Evolutionary conservation across 2,888 invertebrate genomes (phyloP).

Genomic region (Cylindroiulus punctatus): DNA sequence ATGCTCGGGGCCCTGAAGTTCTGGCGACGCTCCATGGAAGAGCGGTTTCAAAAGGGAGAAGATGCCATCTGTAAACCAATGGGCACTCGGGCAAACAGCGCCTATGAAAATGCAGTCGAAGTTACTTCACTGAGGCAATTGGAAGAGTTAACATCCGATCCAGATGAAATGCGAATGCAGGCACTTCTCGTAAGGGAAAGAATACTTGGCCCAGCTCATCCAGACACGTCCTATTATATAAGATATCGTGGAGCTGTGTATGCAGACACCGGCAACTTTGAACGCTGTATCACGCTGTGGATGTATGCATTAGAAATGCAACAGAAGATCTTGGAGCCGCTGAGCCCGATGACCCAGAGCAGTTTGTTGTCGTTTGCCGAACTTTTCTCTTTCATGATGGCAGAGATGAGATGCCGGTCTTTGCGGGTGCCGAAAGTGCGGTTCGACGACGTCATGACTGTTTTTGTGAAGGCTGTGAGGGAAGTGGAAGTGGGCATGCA

Average conservation of each 20-base stretch:
- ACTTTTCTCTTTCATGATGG: slow-evolving; percentile 92
- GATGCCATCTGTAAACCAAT: slow-evolving; percentile 79
- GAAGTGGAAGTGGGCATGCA: slow-evolving; percentile 66
- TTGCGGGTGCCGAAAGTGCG: slow-evolving; percentile 79
- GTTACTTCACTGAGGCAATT: slow-evolving; percentile 81
- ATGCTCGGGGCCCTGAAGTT: slow-evolving; percentile 88
- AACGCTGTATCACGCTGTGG: slow-evolving; percentile 90
- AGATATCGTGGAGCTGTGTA: slow-evolving; percentile 92
- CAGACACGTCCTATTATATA: slow-evolving; percentile 96
- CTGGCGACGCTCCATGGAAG: slow-evolving; percentile 92
- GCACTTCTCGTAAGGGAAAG: slow-evolving; percentile 86
- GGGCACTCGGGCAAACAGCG: slow-evolving; percentile 77
- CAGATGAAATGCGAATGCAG: slow-evolving; percentile 95
- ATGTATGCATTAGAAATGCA: slow-evolving; percentile 97
- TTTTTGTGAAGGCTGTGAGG: slow-evolving; percentile 80
- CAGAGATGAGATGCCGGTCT: slow-evolving; percentile 70
- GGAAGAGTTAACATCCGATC: slow-evolving; percentile 88
- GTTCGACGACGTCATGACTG: slow-evolving; percentile 82
- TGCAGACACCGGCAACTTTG: slow-evolving; percentile 93
- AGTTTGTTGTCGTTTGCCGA: slow-evolving; percentile 94
- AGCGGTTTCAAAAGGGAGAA: slow-evolving; percentile 73
- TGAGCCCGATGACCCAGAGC: slow-evolving; percentile 94
- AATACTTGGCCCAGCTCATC: slow-evolving; percentile 90
- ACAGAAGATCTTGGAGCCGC: slow-evolving; percentile 88
- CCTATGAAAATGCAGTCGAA: slow-evolving; percentile 89